These are phyloP conservation scores for Linepithema humile DNA, from an alignment of 1,140 invertebrate genomes.

Conservation along the genomic window DNA sequence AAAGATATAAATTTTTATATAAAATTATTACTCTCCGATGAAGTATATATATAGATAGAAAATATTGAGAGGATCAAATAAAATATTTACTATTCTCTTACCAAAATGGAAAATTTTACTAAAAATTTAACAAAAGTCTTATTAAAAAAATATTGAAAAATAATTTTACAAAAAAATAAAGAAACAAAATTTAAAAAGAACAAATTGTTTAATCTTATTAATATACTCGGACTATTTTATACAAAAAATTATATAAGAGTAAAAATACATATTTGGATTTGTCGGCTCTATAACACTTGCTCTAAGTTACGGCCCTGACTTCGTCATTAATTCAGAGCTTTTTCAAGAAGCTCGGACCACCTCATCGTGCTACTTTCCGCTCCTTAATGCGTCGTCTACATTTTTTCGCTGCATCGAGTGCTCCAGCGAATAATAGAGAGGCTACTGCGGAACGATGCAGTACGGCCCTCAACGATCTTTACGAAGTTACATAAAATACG, in stretches of 20 bases:
- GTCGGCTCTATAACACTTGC: background rate
- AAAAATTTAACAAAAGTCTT: no score
- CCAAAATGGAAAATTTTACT: no score
- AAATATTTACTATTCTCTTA: no score
- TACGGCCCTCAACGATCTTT: slow-evolving; percentile 24
- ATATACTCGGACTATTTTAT: no score
- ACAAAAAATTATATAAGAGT: background rate
- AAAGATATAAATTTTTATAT: background rate
- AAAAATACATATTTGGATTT: background rate
- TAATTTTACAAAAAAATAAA: background rate
- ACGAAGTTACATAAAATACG: slow-evolving; percentile 29
- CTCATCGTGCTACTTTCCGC: slow-evolving; percentile 52
- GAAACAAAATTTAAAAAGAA: background rate
- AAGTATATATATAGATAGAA: no score
- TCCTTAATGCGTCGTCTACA: slow-evolving; percentile 37
- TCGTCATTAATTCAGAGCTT: slow-evolving; percentile 81
- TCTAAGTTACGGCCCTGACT: slow-evolving; percentile 44
- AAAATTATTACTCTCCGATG: background rate
- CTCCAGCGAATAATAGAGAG: slow-evolving; percentile 37
- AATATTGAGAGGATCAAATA: no score
- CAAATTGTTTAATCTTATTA: no score
- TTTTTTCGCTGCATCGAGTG: slow-evolving; percentile 52
- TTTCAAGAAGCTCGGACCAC: slow-evolving; percentile 71
- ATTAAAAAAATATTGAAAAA: background rate
- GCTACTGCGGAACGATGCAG: slow-evolving; percentile 24